Base-by-base conservation (phyloP, 2,113 vertebrate species). In the Girardinichthys multiradiatus region DNA sequence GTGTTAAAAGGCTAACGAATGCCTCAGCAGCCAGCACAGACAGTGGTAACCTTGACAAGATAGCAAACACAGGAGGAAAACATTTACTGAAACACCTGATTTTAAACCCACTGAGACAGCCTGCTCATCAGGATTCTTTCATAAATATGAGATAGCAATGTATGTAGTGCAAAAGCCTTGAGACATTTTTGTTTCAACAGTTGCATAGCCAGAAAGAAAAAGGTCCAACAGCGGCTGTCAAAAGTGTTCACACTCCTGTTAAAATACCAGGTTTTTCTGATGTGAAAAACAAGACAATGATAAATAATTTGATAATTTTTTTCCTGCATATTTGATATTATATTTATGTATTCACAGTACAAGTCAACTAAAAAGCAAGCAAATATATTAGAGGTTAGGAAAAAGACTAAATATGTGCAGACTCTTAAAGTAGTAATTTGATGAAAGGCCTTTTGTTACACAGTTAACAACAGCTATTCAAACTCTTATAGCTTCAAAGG, bases 1-100 rank as follows among this genome's bases (percentile, higher is more conserved):
- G 39, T 4, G 3, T 79, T 84, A 59, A 70, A 72, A 84, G 72
- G 42, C 48, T 57, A 77, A 80, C 67, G 72, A 80, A 67, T 60
- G 77, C 57, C 71, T 13, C 61, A 78, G 75, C 79, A 42, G 70
- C 35, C 13, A 24, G 54, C 76, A 33, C 84, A 81, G 78, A 70
- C 15, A 77, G 74, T 0, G 33, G 29, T 57, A 74, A 76, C 76
- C 79, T 81, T 72, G 59, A 76, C 68, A 64, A 67, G 68, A 81
- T 62, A 39, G 69, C 72, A 77, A 75, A 88, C 24, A 39, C 13
- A 33, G 12, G 1, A n/a, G 45, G 11, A n/a, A 39, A 57, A n/a
- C n/a, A n/a, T 62, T 4, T 33, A 70, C 58, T 62, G 57, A 57
- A 33, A 33, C 3, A 3, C 19, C 33, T 67, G 61, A 76, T 42